These are phyloP conservation scores for Epinephelus awoara DNA, from an alignment of 2,797 vertebrate species.

Conservation along the genomic window DNA sequence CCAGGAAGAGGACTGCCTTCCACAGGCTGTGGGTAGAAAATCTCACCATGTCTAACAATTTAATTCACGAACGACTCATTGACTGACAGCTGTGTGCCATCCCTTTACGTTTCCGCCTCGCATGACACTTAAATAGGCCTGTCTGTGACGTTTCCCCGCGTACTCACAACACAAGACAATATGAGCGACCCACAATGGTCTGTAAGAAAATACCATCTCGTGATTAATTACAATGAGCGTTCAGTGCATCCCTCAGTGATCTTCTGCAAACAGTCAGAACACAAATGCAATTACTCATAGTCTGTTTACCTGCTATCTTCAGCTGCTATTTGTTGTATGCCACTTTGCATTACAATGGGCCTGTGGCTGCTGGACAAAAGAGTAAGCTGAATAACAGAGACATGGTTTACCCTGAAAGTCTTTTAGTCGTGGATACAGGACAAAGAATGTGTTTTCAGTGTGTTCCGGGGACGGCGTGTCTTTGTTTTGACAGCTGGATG, in stretches of 20 bases:
- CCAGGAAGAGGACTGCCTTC: constrained; percentile 39
- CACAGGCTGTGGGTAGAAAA: not conserved
- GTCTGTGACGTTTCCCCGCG: constrained; percentile 22
- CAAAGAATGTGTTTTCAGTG: constrained; percentile 49
- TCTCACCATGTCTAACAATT: constrained; percentile 8
- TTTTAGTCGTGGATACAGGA: constrained; percentile 10
- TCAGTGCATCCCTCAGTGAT: not conserved
- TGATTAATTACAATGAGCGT: not conserved
- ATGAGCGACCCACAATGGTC: constrained; percentile 9
- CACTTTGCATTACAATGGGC: constrained; percentile 27
- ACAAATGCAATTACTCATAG: constrained; percentile 27
- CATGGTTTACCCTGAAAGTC: not conserved
- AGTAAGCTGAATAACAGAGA: constrained; percentile 6
- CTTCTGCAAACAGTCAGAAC: constrained; percentile 64
- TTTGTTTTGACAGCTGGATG: constrained; percentile 58
- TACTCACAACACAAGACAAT: constrained; percentile 10
- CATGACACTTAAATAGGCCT: constrained; percentile 63
- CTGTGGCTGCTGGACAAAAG: not conserved
- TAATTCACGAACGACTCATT: not conserved
- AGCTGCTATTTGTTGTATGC: constrained; percentile 50
- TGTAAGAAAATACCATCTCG: constrained; percentile 4
- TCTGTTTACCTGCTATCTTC: constrained; percentile 27
- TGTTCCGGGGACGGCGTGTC: not conserved
- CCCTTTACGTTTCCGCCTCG: not conserved
- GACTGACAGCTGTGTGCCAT: not conserved